Evolutionary conservation across 1,140 invertebrate genomes (phyloP), one percentile per base, ranked within the genome.

Genomic region (Cherax destructor): DNA sequence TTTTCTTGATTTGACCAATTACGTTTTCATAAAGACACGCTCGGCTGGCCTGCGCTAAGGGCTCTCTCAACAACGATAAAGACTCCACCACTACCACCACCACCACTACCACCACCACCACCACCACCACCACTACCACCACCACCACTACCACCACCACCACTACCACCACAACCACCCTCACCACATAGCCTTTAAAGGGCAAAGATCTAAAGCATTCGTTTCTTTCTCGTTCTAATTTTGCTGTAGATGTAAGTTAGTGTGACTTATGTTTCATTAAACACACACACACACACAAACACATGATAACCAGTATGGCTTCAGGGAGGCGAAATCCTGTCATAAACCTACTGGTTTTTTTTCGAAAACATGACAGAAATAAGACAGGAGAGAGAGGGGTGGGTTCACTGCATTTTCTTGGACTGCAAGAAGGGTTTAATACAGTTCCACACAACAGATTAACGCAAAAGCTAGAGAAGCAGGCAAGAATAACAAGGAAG

Each of bases 1-100:
- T 6, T 30, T 74, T 74, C 24, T 74, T 30, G 69, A 74, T 74
- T 74, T 74, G 69, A 74, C 69, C 69, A 74, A 74, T 74, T 74
- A 74, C 69, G 69, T 74, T 74, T 74, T 41, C 16, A 74, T 6
- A 7, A 74, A n/a, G 24, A 5, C 30, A 9, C 69, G 24, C 69
- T 11, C 30, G n/a, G 24, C 69, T 74, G 5, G n/a, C 69, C 24
- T 9, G 24, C 9, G 11, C 24, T 74, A 21, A 74, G 24, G 69
- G n/a, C 24, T 24, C 7, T 7, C n/a, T 9, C 24, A 9, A 1
- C 3, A 74, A 6, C 24, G 65, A 21, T 69, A 69, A 69, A 21
- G 21, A 11, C 13, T 69, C 13, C 5, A 69, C 30, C 30, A 41
- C 65, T 0, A 13, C 18, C 65, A 5, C 6, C 24, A 74, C n/a